Conservation (phyloP, 2,888 invertebrate species). For the Apotomis betuletana region DNA sequence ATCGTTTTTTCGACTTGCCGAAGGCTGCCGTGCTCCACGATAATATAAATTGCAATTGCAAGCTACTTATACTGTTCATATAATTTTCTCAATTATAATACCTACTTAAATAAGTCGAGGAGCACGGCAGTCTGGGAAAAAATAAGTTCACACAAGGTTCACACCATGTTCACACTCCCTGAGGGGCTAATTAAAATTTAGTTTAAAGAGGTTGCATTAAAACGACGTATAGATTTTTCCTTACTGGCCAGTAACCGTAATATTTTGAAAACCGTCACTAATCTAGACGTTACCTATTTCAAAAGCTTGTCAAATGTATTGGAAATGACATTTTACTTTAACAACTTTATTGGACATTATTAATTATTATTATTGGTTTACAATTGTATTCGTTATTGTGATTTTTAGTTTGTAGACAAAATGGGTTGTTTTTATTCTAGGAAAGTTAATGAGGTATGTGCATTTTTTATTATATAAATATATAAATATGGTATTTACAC, state of each 20-base stretch:
- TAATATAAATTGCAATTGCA: no score
- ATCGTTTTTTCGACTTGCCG: no score
- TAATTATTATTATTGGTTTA: slow-evolving; percentile 56
- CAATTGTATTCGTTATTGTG: slow-evolving; percentile 47
- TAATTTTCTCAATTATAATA: no score
- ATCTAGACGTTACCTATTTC: slow-evolving; percentile 71
- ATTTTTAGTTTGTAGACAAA: slow-evolving; percentile 50
- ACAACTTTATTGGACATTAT: slow-evolving; percentile 61
- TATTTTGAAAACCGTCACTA: slow-evolving; percentile 64
- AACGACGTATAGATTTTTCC: neutral
- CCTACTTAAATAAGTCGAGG: no score
- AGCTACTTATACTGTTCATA: no score
- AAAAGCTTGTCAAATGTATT: slow-evolving; percentile 71
- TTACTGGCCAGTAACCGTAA: slow-evolving; percentile 22
- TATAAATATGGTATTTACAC: neutral
- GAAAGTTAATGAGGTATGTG: slow-evolving; percentile 62
- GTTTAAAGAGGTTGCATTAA: neutral
- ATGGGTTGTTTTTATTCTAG: slow-evolving; percentile 77
- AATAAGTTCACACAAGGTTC: no score
- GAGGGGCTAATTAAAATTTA: no score
- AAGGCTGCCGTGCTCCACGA: no score
- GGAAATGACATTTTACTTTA: slow-evolving; percentile 74
- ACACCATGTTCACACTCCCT: no score
- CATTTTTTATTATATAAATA: neutral
- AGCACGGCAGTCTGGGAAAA: no score